Conservation (phyloP, 2,797 vertebrate genomes). For the Dipus sagitta region DNA sequence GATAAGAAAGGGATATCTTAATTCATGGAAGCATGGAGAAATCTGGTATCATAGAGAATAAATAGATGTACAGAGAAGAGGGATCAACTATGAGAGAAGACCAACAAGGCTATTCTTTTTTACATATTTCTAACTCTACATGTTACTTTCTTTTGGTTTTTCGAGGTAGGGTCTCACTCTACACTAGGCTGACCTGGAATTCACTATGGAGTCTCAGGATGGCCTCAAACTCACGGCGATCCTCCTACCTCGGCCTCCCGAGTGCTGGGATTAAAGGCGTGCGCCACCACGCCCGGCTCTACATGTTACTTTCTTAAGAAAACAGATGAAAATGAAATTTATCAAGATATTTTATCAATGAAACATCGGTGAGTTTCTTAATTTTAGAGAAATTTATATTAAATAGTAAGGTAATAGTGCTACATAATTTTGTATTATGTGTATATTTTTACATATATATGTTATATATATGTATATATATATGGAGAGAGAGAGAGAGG, state of each 20-base stretch:
- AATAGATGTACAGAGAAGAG: neutral
- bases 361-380: neutral
- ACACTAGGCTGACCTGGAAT: no score
- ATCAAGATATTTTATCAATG: neutral
- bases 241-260: no score
- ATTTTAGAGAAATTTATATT: neutral
- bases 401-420: conserved; percentile 2
- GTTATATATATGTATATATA: no score
- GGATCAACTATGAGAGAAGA: neutral
- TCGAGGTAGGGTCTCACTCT: no score
- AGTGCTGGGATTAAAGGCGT: no score
- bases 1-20: neutral
- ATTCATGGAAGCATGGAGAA: neutral
- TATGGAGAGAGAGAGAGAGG: no score
- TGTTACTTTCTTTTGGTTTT: conserved; percentile 2
- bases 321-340: neutral
- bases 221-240: no score
- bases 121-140: neutral
- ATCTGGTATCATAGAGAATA: neutral
- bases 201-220: no score
- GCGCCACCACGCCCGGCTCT: no score
- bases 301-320: conserved; percentile 22
- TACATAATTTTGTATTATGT: no score
- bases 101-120: neutral
- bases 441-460: no score